Percentiles rank a stretch among this genome's conserved stretches.
These are phyloP conservation scores for Petrocephalus sullivani DNA, from an alignment of 2,797 vertebrate genomes.

Conservation along the genomic window DNA sequence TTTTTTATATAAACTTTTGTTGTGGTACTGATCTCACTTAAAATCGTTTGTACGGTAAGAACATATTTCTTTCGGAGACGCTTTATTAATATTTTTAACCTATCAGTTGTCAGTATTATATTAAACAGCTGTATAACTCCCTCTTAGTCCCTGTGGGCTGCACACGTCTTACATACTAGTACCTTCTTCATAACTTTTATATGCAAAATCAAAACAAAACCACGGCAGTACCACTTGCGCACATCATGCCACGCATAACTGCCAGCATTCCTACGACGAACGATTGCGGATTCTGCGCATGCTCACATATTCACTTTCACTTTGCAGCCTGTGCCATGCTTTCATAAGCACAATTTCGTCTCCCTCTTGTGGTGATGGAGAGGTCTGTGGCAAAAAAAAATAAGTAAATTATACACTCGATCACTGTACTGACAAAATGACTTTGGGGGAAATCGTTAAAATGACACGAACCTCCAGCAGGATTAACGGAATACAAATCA, in stretches of 20 bases:
- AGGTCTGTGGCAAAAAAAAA: background rate
- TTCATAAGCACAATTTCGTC: background rate
- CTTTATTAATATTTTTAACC: background rate
- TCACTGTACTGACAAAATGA: background rate
- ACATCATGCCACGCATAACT: background rate
- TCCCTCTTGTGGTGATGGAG: background rate
- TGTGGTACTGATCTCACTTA: background rate
- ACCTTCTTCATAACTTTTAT: background rate
- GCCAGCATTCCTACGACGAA: background rate
- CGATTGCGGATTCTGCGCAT: background rate
- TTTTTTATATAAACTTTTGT: too few relatives aligned
- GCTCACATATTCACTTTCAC: conserved; percentile 1
- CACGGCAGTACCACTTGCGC: background rate
- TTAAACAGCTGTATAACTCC: background rate
- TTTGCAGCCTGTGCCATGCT: background rate
- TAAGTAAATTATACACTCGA: background rate
- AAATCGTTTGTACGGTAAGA: background rate
- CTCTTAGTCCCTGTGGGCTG: background rate
- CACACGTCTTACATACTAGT: background rate
- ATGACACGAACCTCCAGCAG: background rate
- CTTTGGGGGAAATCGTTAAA: background rate
- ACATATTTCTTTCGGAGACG: background rate
- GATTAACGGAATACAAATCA: background rate
- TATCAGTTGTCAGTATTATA: background rate
- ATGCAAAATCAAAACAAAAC: background rate